phyloP scores from a whole-genome alignment of 1,140 invertebrate genomes.

The Heliconius himera region DNA sequence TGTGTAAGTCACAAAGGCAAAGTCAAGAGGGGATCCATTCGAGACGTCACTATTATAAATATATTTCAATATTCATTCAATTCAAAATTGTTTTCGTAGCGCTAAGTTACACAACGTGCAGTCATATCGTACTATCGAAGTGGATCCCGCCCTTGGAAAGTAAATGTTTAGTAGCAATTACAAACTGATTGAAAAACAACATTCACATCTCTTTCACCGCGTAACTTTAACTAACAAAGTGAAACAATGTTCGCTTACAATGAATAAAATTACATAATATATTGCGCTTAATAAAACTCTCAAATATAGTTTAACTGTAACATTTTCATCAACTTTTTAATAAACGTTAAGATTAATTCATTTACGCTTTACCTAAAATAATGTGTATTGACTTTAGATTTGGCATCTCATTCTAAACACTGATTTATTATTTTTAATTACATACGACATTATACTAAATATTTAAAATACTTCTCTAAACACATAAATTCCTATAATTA shows the following conservation, averaged over 20 bases:
- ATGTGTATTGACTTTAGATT: constrained; percentile 82
- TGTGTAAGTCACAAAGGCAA: constrained; percentile 14
- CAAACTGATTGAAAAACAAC: constrained; percentile 64
- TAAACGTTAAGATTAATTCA: constrained; percentile 80
- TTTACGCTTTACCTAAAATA: constrained; percentile 81
- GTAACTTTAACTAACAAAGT: constrained; percentile 81
- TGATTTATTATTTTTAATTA: constrained; percentile 74
- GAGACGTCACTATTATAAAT: not conserved
- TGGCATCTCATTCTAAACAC: constrained; percentile 81
- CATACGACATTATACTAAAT: constrained; percentile 69
- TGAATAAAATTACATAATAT: constrained; percentile 77
- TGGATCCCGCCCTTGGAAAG: constrained; percentile 22
- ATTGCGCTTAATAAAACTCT: constrained; percentile 81
- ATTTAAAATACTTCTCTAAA: constrained; percentile 82
- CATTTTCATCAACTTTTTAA: constrained; percentile 80
- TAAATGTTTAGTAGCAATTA: constrained; percentile 45
- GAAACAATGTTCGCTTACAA: constrained; percentile 79
- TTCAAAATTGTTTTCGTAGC: not conserved
- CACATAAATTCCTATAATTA: constrained; percentile 80
- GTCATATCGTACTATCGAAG: constrained; percentile 22
- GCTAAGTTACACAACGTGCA: not conserved
- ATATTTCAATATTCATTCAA: not conserved
- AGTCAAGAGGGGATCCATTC: constrained; percentile 16
- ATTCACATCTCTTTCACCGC: constrained; percentile 72
- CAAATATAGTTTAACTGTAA: constrained; percentile 82